These are phyloP conservation scores for Chalcis sispes DNA, from an alignment of 2,888 invertebrate genomes.

Conservation along the genomic window DNA sequence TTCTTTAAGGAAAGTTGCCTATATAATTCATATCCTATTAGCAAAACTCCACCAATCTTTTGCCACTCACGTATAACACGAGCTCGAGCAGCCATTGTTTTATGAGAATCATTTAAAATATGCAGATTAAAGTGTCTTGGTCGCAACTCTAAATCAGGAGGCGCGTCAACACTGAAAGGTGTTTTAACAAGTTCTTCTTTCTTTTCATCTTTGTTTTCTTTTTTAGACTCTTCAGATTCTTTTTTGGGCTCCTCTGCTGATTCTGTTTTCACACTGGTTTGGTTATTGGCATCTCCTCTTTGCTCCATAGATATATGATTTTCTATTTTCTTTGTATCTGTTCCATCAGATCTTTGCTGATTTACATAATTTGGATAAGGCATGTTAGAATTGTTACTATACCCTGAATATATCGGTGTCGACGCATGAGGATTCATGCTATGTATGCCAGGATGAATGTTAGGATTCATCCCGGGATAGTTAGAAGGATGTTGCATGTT, in stretches of 20 bases:
- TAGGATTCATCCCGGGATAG: conserved; percentile 48
- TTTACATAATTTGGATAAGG: conserved; percentile 61
- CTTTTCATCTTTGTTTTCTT: conserved; percentile 64
- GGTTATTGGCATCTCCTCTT: neutral
- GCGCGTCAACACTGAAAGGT: conserved; percentile 70
- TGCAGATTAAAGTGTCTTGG: conserved; percentile 91
- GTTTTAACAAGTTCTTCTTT: conserved; percentile 69
- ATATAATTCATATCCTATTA: conserved; percentile 98
- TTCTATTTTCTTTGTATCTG: conserved; percentile 49
- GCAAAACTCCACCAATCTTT: conserved; percentile 91
- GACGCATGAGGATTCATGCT: conserved; percentile 62
- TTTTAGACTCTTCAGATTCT: conserved; percentile 60
- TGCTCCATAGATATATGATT: conserved; percentile 2
- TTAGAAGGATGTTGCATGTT: conserved; percentile 62
- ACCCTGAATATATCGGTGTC: conserved; percentile 63
- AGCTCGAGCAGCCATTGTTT: conserved; percentile 91
- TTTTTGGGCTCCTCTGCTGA: conserved; percentile 66
- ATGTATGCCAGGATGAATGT: conserved; percentile 61
- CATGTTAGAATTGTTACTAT: conserved; percentile 54
- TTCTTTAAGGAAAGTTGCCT: conserved; percentile 90
- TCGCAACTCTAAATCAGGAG: conserved; percentile 74
- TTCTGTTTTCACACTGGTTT: conserved; percentile 65
- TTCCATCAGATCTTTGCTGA: conserved; percentile 29
- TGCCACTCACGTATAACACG: conserved; percentile 93
- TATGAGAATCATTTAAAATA: conserved; percentile 95